Conservation (phyloP, 2,113 vertebrate genomes). For the Lycocorax pyrrhopterus region DNA sequence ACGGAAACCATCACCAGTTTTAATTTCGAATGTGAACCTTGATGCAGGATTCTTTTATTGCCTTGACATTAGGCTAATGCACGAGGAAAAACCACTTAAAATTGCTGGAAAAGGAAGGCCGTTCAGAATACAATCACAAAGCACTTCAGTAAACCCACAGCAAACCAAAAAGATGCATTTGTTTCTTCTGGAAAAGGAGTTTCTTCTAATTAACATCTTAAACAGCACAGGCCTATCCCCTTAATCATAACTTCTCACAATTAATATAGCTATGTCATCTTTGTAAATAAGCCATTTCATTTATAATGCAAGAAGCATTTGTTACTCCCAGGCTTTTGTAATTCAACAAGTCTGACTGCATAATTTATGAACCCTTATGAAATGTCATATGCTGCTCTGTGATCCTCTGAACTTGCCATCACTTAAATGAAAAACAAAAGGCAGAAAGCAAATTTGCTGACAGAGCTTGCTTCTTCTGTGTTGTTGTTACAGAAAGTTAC, state of each 20-base stretch:
- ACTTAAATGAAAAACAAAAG: not conserved
- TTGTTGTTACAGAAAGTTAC: not conserved
- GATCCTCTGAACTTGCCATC: not conserved
- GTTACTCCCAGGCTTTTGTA: conserved; percentile 39
- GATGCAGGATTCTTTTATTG: not conserved
- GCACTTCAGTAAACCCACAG: not conserved
- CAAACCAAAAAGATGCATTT: not conserved
- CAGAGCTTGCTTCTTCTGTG: not conserved
- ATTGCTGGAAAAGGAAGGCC: not conserved
- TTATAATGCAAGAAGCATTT: conserved; percentile 32
- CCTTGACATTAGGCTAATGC: not conserved
- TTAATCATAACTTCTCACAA: conserved; percentile 17
- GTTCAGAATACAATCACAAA: not conserved
- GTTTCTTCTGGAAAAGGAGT: not conserved
- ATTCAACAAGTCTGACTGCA: conserved; percentile 22
- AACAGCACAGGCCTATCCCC: not conserved
- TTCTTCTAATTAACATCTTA: conserved; percentile 26
- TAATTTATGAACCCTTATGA: conserved; percentile 39
- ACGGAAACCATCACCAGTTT: not conserved
- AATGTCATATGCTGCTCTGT: not conserved
- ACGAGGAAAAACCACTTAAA: not conserved
- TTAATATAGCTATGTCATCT: conserved; percentile 20
- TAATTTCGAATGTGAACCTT: not conserved
- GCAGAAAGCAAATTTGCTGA: not conserved
- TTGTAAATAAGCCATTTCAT: conserved; percentile 33